A percentile compares a stretch with the other conserved stretches of the same genome.
These are phyloP conservation scores for Trachelus tabidus DNA, from an alignment of 2,888 invertebrate species.

Conservation along the genomic window DNA sequence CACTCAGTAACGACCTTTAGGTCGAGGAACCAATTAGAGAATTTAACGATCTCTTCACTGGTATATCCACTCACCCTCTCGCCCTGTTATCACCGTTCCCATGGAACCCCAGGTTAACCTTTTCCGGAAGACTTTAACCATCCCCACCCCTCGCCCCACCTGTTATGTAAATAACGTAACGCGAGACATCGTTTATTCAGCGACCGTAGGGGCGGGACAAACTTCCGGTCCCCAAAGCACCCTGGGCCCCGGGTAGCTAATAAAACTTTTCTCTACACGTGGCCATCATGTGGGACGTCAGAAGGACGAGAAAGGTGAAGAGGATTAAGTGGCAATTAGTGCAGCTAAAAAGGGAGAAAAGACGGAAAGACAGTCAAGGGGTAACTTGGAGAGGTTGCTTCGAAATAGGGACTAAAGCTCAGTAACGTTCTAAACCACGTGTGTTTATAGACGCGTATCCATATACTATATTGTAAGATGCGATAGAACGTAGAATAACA, in stretches of 20 bases:
- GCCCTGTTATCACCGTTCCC: neutral
- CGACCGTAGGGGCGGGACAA: conserved; percentile 22
- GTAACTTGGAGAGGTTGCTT: too few species aligned
- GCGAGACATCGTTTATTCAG: conserved; percentile 36
- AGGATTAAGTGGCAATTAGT: neutral
- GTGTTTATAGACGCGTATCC: neutral
- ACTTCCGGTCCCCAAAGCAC: conserved; percentile 39
- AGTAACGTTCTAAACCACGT: neutral
- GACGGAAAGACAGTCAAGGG: too few species aligned
- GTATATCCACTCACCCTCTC: too few species aligned
- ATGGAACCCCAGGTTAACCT: neutral
- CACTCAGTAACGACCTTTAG: too few species aligned
- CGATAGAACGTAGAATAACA: neutral
- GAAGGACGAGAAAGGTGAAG: neutral
- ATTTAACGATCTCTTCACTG: neutral
- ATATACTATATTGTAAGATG: neutral
- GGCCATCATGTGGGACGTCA: neutral
- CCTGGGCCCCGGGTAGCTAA: conserved; percentile 36
- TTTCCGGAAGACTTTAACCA: neutral
- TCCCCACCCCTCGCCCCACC: conserved; percentile 15
- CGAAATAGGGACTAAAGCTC: too few species aligned
- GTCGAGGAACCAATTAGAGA: neutral
- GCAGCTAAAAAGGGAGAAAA: neutral
- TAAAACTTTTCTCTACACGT: conserved; percentile 33
- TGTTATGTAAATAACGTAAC: conserved; percentile 38